phyloP scores from a whole-genome alignment of 2,888 invertebrate species.

The Lycocerus yunnanus region DNA sequence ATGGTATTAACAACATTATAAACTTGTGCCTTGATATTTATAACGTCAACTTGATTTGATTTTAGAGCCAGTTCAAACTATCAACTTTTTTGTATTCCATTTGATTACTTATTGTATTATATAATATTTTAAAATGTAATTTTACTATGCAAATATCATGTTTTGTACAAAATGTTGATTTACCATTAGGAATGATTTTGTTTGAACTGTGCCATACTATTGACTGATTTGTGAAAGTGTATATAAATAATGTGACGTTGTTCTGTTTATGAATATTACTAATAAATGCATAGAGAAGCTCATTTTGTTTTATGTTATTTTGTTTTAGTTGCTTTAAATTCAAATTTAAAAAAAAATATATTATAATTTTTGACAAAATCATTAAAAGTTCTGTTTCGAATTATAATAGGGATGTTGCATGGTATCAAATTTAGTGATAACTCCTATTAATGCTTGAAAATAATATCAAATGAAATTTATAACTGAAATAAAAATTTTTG shows the following conservation, averaged over 20 bases:
- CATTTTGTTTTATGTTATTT: neutral
- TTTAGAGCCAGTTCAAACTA: neutral
- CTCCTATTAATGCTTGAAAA: too few species aligned
- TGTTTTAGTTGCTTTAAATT: too few species aligned
- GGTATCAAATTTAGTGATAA: too few species aligned
- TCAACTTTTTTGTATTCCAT: neutral
- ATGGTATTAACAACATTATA: constrained; percentile 18
- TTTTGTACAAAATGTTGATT: neutral
- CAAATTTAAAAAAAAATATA: too few species aligned
- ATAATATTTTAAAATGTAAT: neutral
- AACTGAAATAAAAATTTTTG: too few species aligned
- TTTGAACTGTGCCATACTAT: constrained; percentile 5
- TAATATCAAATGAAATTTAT: too few species aligned
- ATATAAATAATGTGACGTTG: constrained; percentile 19
- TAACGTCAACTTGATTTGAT: constrained; percentile 5
- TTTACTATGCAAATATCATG: neutral
- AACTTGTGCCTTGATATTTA: constrained; percentile 25
- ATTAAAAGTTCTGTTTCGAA: too few species aligned
- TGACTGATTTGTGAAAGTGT: constrained; percentile 20
- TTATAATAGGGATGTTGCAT: too few species aligned
- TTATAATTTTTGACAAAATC: too few species aligned
- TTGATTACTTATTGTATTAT: neutral
- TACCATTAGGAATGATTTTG: neutral
- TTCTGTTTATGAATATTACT: constrained; percentile 25
- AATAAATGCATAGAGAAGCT: constrained; percentile 14